Base-by-base conservation (phyloP, 2,797 vertebrate genomes). In the Eulemur coronatus region DNA sequence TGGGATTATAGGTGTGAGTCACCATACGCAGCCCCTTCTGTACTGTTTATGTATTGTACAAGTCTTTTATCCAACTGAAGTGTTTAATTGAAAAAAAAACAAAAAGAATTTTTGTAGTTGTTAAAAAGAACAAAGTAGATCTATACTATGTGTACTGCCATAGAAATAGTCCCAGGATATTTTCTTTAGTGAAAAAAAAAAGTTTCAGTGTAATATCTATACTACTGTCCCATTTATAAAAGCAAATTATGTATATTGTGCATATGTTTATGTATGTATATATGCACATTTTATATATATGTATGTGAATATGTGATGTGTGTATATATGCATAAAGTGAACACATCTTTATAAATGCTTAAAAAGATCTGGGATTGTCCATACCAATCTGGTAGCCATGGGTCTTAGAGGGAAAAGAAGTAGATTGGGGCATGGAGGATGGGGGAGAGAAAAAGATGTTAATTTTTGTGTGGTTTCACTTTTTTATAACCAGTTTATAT, bases 401-500 rank as follows among this genome's bases (percentile, higher is more conserved):
- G 18, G 63, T 63, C 26, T 69, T 85, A 59, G 4, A 73, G 55
- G 30, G 33, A 41, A 48, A 72, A 87, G n/a, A 79, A 43, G 70
- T 26, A 30, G 15, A 63, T 11, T 57, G 35, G 81, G 30, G 24
- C 59, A 1, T 38, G 55, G 55, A 67, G 20, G 20, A 28, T 26
- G 24, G 57, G 17, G 4, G 33, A 63, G 2, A 61, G 28, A 63
- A 79, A 89, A 26, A 13, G 3, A 57, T 73, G 88, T 67, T 57
- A 33, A 78, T 55, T 86, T 92, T 57, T 76, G 46, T 72, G 33
- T 91, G 48, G 57, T 85, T 91, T 80, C 26, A 50, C 33, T 76
- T 88, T 94, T 89, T 88, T 59, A 28, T 30, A 94, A 41, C 52
- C 57, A 91, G 46, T 30, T 85, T 81, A 48, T 88, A 55, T 81